phyloP scores from a whole-genome alignment of 2,113 vertebrate genomes.

The Indri indri region DNA sequence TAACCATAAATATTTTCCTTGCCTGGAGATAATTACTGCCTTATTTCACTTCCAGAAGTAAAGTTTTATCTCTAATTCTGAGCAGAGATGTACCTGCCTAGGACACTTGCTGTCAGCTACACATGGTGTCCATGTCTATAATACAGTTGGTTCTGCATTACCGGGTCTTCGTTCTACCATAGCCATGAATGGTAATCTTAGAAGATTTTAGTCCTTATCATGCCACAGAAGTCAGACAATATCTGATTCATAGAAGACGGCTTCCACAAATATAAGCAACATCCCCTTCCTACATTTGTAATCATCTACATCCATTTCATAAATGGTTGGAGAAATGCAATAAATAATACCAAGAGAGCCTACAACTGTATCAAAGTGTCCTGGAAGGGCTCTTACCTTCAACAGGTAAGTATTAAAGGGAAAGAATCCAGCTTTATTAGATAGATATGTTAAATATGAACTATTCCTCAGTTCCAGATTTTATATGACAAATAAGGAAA shows the following conservation, averaged over 20 bases:
- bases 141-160: neutral
- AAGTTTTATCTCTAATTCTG: neutral
- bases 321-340: neutral
- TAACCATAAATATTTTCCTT: neutral
- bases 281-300: neutral
- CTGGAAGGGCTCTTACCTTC: neutral
- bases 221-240: neutral
- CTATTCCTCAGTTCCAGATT: neutral
- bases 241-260: neutral
- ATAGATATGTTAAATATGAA: neutral
- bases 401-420: neutral
- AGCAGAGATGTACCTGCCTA: neutral
- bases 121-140: neutral
- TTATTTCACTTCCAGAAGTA: constrained; percentile 4
- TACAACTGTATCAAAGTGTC: neutral
- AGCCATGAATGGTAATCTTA: neutral
- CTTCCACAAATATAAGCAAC: neutral
- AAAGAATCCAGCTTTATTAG: neutral
- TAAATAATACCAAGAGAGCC: neutral
- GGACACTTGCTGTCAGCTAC: neutral
- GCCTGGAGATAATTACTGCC: neutral
- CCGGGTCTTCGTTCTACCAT: neutral
- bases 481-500: neutral
- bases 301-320: neutral
- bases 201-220: neutral